Evolutionary conservation across 1,140 invertebrate species (phyloP), one percentile per base, ranked within the genome.

Genomic region (Teleopsis dalmanni): DNA sequence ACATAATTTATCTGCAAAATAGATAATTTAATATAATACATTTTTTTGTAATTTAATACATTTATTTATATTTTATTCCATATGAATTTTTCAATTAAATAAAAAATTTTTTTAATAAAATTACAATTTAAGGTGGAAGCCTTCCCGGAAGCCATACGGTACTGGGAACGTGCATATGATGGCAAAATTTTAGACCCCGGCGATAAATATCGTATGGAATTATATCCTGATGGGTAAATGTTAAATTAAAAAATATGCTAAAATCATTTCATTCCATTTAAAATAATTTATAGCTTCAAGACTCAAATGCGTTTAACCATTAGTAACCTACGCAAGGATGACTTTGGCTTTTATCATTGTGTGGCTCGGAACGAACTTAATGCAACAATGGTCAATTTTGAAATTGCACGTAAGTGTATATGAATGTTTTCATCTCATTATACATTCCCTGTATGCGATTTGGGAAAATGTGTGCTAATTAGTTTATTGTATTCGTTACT

Each of bases 301-400:
- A 65, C 67, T 3, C 57, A 60, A 1, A 90, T 91, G 85, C 78
- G 80, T 31, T 65, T 93, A 29, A 87, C 84, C 43, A 82, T 94
- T 19, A 81, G 76, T 1, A 77, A 79, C 40, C 67, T 90, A 18
- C 75, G 73, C 18, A 66, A 74, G 11, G 60, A 76, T 29, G 89
- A 95, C 51, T 72, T 80, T 64, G 78, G 85, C 10, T 74, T 77
- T 31, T 95, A 92, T 64, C 79, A 85, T 56, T 95, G 91, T 61
- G 80, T 90, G 34, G 83, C 81, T 19, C 90, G 87, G 61, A 94
- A 93, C 67, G 83, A 85, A 54, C 70, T 88, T 4, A 84, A 81
- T 59, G 78, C 80, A 4, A 86, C 85, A 10, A 83, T 81, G 62
- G 89, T 88, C n/a, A 75, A 78, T 45, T 79, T 92, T 52, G 78